phyloP scores from a whole-genome alignment of 2,888 invertebrate species.

The Drosophila affinis region DNA sequence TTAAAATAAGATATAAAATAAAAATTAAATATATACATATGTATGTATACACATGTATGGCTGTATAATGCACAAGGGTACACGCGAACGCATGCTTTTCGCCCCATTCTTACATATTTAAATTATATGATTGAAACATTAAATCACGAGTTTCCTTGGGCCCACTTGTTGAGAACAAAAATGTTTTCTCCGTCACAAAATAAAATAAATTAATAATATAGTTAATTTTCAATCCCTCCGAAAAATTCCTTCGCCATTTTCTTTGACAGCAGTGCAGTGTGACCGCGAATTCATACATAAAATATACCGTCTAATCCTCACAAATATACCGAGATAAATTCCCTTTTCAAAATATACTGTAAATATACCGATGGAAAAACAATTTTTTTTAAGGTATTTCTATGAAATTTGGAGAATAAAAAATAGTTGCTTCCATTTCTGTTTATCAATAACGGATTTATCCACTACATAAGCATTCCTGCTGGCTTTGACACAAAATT shows the following conservation, averaged over 20 bases:
- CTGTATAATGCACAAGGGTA: conserved; percentile 7
- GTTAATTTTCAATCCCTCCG: conserved; percentile 23
- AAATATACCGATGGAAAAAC: too few species aligned
- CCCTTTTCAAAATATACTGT: too few species aligned
- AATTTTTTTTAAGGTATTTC: too few species aligned
- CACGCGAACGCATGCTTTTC: conserved; percentile 9
- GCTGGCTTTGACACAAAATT: too few species aligned
- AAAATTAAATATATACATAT: conserved; percentile 3
- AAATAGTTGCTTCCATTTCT: too few species aligned
- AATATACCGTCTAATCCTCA: too few species aligned
- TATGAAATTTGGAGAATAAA: too few species aligned
- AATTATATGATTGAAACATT: conserved; percentile 12
- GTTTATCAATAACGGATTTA: too few species aligned
- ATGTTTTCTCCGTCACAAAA: conserved; percentile 9
- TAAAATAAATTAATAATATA: conserved; percentile 15
- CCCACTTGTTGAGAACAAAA: conserved; percentile 2
- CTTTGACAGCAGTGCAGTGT: conserved; percentile 4
- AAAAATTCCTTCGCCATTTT: conserved; percentile 57
- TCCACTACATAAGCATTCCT: too few species aligned
- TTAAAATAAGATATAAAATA: not conserved
- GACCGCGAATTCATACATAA: too few species aligned
- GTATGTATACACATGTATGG: conserved; percentile 8
- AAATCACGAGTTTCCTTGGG: not conserved
- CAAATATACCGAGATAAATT: too few species aligned
- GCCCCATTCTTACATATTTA: conserved; percentile 8